These are phyloP conservation scores for Clepsis dumicolana DNA, from an alignment of 2,888 invertebrate genomes.

Conservation along the genomic window DNA sequence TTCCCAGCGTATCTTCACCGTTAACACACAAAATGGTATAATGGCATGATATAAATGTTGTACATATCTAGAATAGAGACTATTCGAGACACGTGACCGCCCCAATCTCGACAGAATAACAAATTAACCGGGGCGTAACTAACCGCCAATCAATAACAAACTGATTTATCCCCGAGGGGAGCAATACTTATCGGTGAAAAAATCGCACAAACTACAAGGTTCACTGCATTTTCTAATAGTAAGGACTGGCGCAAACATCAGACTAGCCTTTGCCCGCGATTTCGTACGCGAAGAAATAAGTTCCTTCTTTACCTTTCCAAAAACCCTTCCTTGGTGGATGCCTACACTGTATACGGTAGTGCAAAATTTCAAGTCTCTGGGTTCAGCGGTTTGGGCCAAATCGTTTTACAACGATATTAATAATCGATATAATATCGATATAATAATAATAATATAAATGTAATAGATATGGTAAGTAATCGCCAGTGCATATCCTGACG, in stretches of 20 bases:
- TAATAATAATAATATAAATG: too few species aligned
- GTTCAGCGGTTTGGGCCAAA: too few species aligned
- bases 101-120: conserved; percentile 67
- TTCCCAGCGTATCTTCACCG: too few species aligned
- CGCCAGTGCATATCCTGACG: too few species aligned
- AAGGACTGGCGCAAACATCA: conserved; percentile 13
- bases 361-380: too few species aligned
- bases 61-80: conserved; percentile 49
- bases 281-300: too few species aligned
- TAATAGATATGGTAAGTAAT: too few species aligned
- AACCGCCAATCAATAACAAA: conserved; percentile 81
- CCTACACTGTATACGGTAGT: too few species aligned
- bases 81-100: conserved; percentile 52
- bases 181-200: conserved; percentile 62
- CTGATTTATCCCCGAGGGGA: conserved; percentile 76
- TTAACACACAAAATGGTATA: neutral
- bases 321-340: too few species aligned
- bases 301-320: too few species aligned
- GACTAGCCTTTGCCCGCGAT: too few species aligned
- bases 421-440: too few species aligned
- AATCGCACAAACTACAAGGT: conserved; percentile 52
- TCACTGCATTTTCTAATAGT: conserved; percentile 26
- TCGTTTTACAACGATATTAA: neutral
- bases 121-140: conserved; percentile 77
- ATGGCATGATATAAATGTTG: conserved; percentile 26